Conservation (phyloP, 1,140 invertebrate genomes). For the Drosophila persimilis region DNA sequence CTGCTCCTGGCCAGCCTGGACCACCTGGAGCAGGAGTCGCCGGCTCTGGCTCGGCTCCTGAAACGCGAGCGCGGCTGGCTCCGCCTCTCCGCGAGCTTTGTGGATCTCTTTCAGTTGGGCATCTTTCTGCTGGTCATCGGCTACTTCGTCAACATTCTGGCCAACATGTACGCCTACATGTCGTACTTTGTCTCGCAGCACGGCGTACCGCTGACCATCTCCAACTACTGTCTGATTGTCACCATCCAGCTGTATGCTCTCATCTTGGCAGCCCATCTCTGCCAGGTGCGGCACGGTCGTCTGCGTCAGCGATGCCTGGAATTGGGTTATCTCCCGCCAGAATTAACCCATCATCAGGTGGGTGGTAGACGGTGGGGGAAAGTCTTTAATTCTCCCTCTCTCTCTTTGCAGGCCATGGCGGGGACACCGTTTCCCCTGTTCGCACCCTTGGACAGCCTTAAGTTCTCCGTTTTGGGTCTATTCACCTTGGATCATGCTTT, state of each 20-base stretch:
- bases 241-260: slow-evolving; percentile 62
- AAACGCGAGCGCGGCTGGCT: slow-evolving; percentile 26
- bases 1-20: slow-evolving; percentile 42
- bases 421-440: slow-evolving; percentile 33
- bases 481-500: slow-evolving; percentile 65
- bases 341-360: slow-evolving; percentile 25
- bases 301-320: slow-evolving; percentile 36
- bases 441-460: slow-evolving; percentile 23
- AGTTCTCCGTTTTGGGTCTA: slow-evolving; percentile 60
- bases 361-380: no score
- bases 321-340: slow-evolving; percentile 35
- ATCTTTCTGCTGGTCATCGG: slow-evolving; percentile 64
- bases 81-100: slow-evolving; percentile 26
- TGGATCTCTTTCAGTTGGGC: slow-evolving; percentile 47
- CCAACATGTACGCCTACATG: slow-evolving; percentile 77
- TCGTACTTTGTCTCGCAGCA: slow-evolving; percentile 65
- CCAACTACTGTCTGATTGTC: slow-evolving; percentile 66
- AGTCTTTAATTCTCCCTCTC: no score
- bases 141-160: slow-evolving; percentile 66
- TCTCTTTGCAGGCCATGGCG: slow-evolving; percentile 35
- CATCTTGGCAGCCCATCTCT: slow-evolving; percentile 58
- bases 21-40: slow-evolving; percentile 16
- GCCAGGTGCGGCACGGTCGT: slow-evolving; percentile 38
- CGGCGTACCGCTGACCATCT: slow-evolving; percentile 66
- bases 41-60: not conserved